Conservation (phyloP, 2,797 vertebrate genomes). For the Lerista edwardsae region DNA sequence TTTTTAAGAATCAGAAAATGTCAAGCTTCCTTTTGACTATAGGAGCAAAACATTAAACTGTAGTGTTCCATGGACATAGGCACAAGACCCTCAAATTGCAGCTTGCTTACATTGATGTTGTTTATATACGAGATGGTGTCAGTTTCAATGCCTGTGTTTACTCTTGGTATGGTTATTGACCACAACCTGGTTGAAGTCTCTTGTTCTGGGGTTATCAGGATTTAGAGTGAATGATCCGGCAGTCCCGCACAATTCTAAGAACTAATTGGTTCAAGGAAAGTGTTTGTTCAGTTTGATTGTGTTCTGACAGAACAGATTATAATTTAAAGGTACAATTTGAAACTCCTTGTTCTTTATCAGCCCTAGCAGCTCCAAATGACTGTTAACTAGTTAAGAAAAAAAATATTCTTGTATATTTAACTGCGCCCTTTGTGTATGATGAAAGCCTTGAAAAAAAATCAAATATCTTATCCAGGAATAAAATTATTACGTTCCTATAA, state of each 20-base stretch:
- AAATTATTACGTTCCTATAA: constrained; percentile 24
- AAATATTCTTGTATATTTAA: background rate
- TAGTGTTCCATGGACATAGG: background rate
- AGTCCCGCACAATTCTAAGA: background rate
- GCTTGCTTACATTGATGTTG: background rate
- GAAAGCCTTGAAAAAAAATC: constrained; percentile 9
- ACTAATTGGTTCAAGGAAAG: background rate
- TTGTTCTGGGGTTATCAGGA: rapidly evolving
- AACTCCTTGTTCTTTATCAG: background rate
- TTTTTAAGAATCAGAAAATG: constrained; percentile 36
- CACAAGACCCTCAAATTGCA: background rate
- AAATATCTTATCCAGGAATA: constrained; percentile 1
- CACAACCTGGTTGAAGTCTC: constrained; percentile 1
- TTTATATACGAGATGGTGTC: background rate
- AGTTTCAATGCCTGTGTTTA: background rate
- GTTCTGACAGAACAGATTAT: constrained; percentile 2
- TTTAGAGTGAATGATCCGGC: constrained; percentile 31
- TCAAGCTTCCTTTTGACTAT: background rate
- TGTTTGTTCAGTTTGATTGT: constrained; percentile 15
- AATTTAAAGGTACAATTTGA: background rate
- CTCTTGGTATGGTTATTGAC: background rate
- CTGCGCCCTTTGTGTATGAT: constrained; percentile 1
- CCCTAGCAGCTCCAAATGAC: background rate
- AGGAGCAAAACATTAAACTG: background rate
- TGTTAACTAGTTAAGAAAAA: constrained; percentile 28